Percentiles rank a stretch among this genome's conserved stretches.
phyloP scores from a whole-genome alignment of 2,113 vertebrate genomes.

The Passer montanus region DNA sequence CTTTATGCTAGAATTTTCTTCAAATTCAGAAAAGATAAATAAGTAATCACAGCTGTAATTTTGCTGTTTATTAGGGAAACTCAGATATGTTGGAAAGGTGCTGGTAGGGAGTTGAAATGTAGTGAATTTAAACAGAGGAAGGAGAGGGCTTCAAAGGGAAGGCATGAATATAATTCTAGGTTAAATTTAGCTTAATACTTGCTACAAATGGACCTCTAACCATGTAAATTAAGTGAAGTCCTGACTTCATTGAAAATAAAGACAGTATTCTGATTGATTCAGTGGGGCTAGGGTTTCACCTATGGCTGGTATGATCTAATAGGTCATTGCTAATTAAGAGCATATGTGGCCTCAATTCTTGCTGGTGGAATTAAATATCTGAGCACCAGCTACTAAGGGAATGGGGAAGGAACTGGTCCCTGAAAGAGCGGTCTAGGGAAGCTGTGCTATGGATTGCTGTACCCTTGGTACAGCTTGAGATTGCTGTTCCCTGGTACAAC shows the following conservation, averaged over 20 bases:
- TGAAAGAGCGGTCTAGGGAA: not conserved
- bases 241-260: constrained; percentile 34
- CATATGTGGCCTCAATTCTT: not conserved
- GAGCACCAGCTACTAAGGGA: not conserved
- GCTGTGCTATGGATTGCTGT: accelerated
- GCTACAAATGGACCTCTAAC: constrained; percentile 7
- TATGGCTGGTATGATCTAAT: constrained; percentile 21
- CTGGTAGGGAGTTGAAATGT: not conserved
- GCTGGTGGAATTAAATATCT: not conserved
- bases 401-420: not conserved
- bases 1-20: not conserved
- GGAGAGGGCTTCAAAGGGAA: not conserved
- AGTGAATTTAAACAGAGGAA: not conserved
- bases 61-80: not conserved
- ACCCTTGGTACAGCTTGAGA: not conserved
- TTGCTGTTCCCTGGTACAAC: too few species aligned
- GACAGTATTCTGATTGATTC: constrained; percentile 34
- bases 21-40: not conserved
- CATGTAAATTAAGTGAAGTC: constrained; percentile 29
- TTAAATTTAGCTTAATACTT: constrained; percentile 3
- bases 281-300: constrained; percentile 23
- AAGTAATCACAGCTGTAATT: not conserved
- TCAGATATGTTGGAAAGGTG: not conserved
- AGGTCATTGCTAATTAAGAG: constrained; percentile 44
- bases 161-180: not conserved